phyloP scores from a whole-genome alignment of 2,797 vertebrate genomes.

The Darevskia nairensis region DNA sequence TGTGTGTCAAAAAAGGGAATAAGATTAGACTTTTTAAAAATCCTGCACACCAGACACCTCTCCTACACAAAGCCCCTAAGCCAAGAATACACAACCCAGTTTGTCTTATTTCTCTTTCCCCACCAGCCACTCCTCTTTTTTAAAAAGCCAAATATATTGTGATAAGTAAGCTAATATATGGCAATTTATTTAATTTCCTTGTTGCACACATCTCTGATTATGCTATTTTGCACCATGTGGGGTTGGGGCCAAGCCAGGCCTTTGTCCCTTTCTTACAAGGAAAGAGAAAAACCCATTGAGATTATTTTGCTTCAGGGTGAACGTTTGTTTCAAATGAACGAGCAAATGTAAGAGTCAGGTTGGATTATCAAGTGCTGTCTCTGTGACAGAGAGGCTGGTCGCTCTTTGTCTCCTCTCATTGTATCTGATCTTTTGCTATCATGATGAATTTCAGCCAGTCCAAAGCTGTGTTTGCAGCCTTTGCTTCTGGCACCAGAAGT shows the following conservation, averaged over 20 bases:
- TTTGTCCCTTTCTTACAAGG: constrained; percentile 2
- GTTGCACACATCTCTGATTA: neutral
- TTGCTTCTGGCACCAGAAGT: neutral
- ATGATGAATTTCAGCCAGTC: constrained; percentile 14
- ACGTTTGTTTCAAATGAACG: constrained; percentile 11
- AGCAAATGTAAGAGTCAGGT: constrained; percentile 21
- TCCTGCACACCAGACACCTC: neutral
- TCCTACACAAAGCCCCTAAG: neutral
- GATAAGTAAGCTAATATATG: neutral
- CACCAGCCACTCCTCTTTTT: neutral
- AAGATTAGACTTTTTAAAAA: neutral
- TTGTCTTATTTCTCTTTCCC: neutral
- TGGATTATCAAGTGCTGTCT: constrained; percentile 34
- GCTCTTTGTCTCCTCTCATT: constrained; percentile 36
- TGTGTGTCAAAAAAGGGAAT: neutral
- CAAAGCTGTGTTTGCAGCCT: constrained; percentile 36
- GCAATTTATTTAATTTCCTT: constrained; percentile 12
- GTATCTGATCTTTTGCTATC: neutral
- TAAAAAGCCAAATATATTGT: neutral
- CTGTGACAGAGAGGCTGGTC: constrained; percentile 25
- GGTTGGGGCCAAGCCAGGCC: neutral
- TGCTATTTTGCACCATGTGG: neutral
- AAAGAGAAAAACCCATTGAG: constrained; percentile 20
- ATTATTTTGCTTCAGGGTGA: constrained; percentile 39
- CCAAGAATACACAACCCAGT: no score